These are phyloP conservation scores for Arnoldichthys spilopterus DNA, from an alignment of 2,797 vertebrate genomes.

Conservation along the genomic window DNA sequence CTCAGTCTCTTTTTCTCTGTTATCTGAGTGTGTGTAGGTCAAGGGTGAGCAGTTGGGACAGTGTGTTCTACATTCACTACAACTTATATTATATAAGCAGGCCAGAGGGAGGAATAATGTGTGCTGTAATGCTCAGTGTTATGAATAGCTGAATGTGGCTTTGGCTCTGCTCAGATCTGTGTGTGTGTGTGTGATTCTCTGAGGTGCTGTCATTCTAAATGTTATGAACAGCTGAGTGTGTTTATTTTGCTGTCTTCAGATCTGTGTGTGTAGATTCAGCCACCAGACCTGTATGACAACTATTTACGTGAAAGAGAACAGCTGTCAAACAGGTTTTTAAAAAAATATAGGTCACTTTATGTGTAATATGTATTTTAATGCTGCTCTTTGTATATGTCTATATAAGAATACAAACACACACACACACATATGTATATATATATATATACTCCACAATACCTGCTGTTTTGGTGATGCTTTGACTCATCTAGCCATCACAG, in stretches of 20 bases:
- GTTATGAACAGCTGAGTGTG: too few relatives aligned
- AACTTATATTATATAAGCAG: constrained; percentile 59
- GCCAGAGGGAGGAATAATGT: constrained; percentile 13
- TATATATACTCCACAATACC: too few relatives aligned
- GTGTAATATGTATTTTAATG: too few relatives aligned
- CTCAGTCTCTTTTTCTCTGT: constrained; percentile 12
- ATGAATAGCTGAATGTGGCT: constrained; percentile 38
- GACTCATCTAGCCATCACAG: too few relatives aligned
- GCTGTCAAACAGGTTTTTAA: too few relatives aligned
- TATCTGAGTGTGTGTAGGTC: constrained; percentile 40
- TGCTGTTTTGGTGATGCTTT: too few relatives aligned
- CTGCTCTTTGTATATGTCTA: too few relatives aligned
- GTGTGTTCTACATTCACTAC: constrained; percentile 49
- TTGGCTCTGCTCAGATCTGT: constrained; percentile 19
- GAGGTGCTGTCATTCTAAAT: too few relatives aligned
- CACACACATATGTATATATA: too few relatives aligned
- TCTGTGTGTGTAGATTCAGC: neutral
- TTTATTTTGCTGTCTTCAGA: too few relatives aligned
- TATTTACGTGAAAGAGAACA: constrained; percentile 45
- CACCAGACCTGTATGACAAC: constrained; percentile 24
- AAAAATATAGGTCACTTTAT: too few relatives aligned
- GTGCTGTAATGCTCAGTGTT: constrained; percentile 40
- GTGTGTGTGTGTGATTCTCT: constrained; percentile 5
- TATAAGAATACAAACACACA: too few relatives aligned
- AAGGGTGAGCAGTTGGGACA: constrained; percentile 44